Evolutionary conservation across 2,797 vertebrate species (phyloP), one percentile per base, ranked within the genome.

Genomic region (Spheniscus humboldti): DNA sequence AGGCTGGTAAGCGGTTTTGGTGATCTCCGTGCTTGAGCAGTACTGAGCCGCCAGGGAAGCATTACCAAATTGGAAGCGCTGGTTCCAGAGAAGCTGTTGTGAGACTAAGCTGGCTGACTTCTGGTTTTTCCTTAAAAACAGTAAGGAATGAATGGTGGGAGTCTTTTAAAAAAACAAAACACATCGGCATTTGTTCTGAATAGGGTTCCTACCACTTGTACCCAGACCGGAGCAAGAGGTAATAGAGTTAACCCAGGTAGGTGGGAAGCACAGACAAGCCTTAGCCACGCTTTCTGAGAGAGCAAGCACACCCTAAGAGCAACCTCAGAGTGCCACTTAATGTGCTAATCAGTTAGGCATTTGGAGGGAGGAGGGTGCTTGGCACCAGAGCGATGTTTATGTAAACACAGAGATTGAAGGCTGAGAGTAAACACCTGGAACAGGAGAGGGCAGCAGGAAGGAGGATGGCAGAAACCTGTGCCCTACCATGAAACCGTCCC

Each of bases 131-230:
- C 64, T 60, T 88, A n/a, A 82, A 94, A 88, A 23, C 45, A 71
- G 62, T 27, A 41, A 74, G 43, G 73, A 85, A 47, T 88, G 59
- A 85, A 43, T 25, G 30, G 23, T 50, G 30, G 20, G 56, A 87
- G 48, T 15, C 67, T 68, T 88, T 13, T 5, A 10, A 66, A 48
- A 53, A 31, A 13, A 31, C 15, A 43, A 30, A 56, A 31, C 57
- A 52, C n/a, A 16, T 17, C 33, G 63, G 35, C 20, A n/a, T 78
- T 96, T 95, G 23, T 69, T 93, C 72, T 93, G 89, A 88, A 63
- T 22, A 33, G 53, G 43, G 31, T 59, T 92, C 62, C 55, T 76
- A 57, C 27, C 33, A 13, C 37, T 86, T 45, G 69, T 20, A 31
- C 11, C 56, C 41, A 27, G 84, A 28, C 35, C 0, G 3, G 41